Evolutionary conservation across 2,797 vertebrate genomes (phyloP).

Genomic region (Aldrovandia affinis): DNA sequence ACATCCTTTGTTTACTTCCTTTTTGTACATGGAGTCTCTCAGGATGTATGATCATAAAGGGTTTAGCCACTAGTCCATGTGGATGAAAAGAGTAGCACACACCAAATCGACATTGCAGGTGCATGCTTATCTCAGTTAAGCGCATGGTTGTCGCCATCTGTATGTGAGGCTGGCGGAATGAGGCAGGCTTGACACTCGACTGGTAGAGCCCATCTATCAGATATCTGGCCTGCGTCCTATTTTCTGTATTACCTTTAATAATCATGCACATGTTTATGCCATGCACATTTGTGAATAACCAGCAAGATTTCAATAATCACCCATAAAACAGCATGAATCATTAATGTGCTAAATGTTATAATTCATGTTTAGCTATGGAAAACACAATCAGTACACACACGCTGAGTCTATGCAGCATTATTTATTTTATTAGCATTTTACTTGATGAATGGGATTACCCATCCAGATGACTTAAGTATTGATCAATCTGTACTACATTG

Average conservation of each 20-base stretch:
- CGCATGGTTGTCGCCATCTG: neutral
- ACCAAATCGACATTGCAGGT: too few relatives aligned
- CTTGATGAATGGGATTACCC: neutral
- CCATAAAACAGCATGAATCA: constrained; percentile 1
- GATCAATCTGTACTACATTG: neutral
- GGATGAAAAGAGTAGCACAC: too few relatives aligned
- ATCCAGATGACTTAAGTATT: neutral
- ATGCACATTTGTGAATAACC: neutral
- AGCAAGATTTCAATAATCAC: constrained; percentile 4
- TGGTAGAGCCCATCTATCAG: neutral
- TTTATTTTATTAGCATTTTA: too few relatives aligned
- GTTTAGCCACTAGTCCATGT: too few relatives aligned
- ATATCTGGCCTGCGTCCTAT: neutral
- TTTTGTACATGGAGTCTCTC: too few relatives aligned
- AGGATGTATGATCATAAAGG: too few relatives aligned
- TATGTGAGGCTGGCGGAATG: neutral
- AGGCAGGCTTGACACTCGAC: neutral
- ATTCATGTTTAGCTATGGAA: constrained; percentile 11
- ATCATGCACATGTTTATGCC: neutral
- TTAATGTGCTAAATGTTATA: neutral
- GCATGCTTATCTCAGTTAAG: neutral
- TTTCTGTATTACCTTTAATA: neutral
- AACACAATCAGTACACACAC: neutral
- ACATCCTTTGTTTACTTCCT: too few relatives aligned
- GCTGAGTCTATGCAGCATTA: neutral